Evolutionary conservation across 2,113 vertebrate species (phyloP), one percentile per base, ranked within the genome.

Genomic region (Cepphus grylle): DNA sequence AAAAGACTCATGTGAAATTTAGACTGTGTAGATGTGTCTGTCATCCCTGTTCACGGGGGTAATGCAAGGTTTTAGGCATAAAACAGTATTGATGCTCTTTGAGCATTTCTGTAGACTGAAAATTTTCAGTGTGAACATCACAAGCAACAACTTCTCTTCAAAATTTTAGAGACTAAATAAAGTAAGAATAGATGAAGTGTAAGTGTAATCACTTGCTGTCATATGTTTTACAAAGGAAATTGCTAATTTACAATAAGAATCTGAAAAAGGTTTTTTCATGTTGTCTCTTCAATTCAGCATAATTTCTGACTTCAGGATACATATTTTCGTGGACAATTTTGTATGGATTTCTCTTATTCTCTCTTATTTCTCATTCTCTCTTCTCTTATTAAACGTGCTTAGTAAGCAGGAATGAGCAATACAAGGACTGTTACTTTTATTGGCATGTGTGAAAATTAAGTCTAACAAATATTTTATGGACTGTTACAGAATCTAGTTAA

Each of bases 301-400:
- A 96, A 93, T 95, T 89, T 86, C 78, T 93, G n/a, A 81, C 65
- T 85, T 36, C 42, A 59, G 55, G 86, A 78, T 53, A 65, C 5
- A 11, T 63, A 55, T 76, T 87, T 62, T 50, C 4, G 23, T 67
- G 71, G 36, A 23, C 70, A 66, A 2, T 84, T 96, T 92, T 77
- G 45, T 88, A 82, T 34, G 18, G 8, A 82, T 82, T 81, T 81
- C 26, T 84, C 62, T 74, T 77, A 29, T 38, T 84, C 13, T 49
- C 47, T 21, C 47, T 21, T 47, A 49, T 49, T 49, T 49, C 21
- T 49, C 11, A 49, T 49, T 49, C 47, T 81, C 23, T 84, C 62
- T 74, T 81, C 13, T 49, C 53, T 63, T 71, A 26, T 43, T 81
- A 13, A 42, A 30, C 38, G 5, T 42, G 22, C 21, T 62, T 73